Evolutionary conservation across 23 tunicate genomes (phyloP).

Genomic region (Phallusia fumigata): DNA sequence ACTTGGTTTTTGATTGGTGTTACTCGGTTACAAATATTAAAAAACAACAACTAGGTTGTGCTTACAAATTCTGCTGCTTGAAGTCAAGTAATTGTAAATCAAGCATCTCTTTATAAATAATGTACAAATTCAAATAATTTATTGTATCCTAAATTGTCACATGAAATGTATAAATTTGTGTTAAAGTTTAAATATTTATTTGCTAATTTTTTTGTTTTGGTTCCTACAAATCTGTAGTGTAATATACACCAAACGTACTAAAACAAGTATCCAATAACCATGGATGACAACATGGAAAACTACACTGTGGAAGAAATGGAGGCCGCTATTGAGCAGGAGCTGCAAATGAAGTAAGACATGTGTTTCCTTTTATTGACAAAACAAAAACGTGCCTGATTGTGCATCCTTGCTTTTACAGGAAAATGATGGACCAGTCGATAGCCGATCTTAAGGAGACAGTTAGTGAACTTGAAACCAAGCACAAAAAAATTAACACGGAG

Average conservation of each 20-base stretch:
- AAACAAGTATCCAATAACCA: not conserved
- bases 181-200: no score
- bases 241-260: not conserved
- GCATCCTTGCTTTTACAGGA: conserved; percentile 16
- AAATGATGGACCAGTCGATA: conserved; percentile 73
- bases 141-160: no score
- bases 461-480: conserved; percentile 52
- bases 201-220: not conserved
- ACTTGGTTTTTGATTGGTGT: no score
- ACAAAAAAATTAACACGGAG: conserved; percentile 46
- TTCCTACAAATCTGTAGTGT: not conserved
- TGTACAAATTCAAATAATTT: no score
- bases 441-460: conserved; percentile 57
- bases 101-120: no score
- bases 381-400: no score
- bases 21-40: no score
- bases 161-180: no score
- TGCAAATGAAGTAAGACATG: conserved; percentile 43
- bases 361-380: not conserved
- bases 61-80: no score
- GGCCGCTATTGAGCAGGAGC: conserved; percentile 73
- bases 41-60: no score
- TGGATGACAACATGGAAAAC: conserved; percentile 27
- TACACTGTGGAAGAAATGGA: conserved; percentile 57
- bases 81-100: no score